phyloP scores from a whole-genome alignment of 2,888 invertebrate species.

The Mythimna lalbum region DNA sequence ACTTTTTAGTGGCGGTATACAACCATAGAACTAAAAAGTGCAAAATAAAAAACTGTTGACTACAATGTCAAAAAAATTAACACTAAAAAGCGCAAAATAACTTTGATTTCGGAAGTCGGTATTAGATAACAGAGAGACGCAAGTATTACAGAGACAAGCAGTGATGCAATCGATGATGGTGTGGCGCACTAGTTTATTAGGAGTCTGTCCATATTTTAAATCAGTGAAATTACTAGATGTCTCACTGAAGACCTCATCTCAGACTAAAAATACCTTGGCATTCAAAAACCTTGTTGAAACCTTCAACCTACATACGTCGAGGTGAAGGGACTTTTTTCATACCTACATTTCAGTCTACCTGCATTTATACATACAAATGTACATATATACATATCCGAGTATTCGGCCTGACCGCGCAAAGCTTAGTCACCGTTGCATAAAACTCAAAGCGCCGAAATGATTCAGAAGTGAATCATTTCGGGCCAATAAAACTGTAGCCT shows the following conservation, averaged over 20 bases:
- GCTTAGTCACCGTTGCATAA: constrained; percentile 30
- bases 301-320: background rate
- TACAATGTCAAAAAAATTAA: too few relatives aligned
- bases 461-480: constrained; percentile 15
- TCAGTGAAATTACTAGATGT: background rate
- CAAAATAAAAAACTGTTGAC: too few relatives aligned
- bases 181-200: too few relatives aligned
- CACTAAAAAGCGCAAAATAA: too few relatives aligned
- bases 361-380: background rate
- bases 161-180: too few relatives aligned
- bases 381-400: background rate
- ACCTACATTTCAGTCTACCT: background rate
- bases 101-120: too few relatives aligned
- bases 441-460: constrained; percentile 28
- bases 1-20: too few relatives aligned
- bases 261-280: background rate
- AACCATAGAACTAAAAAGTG: too few relatives aligned
- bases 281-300: background rate
- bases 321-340: constrained; percentile 1
- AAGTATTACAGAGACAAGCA: too few relatives aligned
- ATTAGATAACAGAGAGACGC: too few relatives aligned
- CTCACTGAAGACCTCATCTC: background rate
- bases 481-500: background rate
- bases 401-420: background rate
- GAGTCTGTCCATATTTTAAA: background rate